Conservation (phyloP, 2,797 vertebrate genomes). For the Scolopax rusticola region DNA sequence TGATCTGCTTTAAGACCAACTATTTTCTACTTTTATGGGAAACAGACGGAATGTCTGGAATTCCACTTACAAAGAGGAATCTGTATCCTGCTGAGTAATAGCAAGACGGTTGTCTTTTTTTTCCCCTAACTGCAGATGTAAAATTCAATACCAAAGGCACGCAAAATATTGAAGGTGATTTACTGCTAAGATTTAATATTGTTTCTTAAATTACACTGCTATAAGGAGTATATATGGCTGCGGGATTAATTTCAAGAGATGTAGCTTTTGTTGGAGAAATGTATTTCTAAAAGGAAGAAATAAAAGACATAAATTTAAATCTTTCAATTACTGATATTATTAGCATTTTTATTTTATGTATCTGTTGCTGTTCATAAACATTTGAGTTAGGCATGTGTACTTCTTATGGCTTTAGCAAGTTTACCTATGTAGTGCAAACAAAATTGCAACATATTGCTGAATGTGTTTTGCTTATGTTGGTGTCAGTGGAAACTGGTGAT, state of each 20-base stretch:
- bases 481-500: not conserved
- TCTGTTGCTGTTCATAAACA: slow-evolving; percentile 3
- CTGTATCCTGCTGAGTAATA: slow-evolving; percentile 76
- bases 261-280: not conserved
- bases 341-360: slow-evolving; percentile 9
- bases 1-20: slow-evolving; percentile 47
- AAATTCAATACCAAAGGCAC: slow-evolving; percentile 67
- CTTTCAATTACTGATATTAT: not conserved
- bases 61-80: slow-evolving; percentile 74
- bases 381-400: not conserved
- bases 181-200: slow-evolving; percentile 49
- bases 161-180: slow-evolving; percentile 47
- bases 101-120: slow-evolving; percentile 30
- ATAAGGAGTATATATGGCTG: not conserved
- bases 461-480: not conserved
- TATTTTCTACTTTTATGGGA: slow-evolving; percentile 73
- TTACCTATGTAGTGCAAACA: not conserved
- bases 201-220: slow-evolving; percentile 28
- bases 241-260: slow-evolving; percentile 28
- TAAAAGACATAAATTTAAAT: not conserved
- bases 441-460: not conserved
- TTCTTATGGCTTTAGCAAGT: not conserved
- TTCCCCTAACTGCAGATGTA: slow-evolving; percentile 23
- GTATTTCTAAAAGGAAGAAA: not conserved
- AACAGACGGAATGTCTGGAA: slow-evolving; percentile 79